Evolutionary conservation across 2,888 invertebrate genomes (phyloP).

Genomic region (Kryphioiulus occultus): DNA sequence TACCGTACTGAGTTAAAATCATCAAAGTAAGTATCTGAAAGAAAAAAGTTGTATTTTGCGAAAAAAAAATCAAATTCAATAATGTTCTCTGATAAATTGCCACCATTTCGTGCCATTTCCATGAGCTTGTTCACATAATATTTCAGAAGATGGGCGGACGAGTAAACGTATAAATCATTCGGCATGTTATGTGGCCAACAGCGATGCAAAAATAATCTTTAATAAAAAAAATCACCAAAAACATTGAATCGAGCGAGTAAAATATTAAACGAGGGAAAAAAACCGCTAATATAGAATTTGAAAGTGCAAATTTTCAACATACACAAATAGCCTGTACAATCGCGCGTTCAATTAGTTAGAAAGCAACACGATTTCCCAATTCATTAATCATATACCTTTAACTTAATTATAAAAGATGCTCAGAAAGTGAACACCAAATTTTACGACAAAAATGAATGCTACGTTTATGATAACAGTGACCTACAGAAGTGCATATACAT

Average conservation of each 20-base stretch:
- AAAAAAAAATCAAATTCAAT: not conserved
- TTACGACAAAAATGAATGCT: not conserved
- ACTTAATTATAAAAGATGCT: not conserved
- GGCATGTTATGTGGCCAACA: conserved; percentile 29
- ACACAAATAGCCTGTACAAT: conserved; percentile 25
- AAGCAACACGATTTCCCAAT: not conserved
- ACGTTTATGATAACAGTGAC: not conserved
- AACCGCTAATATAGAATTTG: not conserved
- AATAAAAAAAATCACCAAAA: not conserved
- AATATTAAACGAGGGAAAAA: not conserved
- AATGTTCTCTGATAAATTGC: not conserved
- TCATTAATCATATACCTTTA: not conserved
- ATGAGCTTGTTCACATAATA: conserved; percentile 32
- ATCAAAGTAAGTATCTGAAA: not conserved
- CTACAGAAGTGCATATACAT: not conserved
- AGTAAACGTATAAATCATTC: conserved; percentile 32
- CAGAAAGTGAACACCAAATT: not conserved
- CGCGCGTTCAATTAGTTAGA: not conserved
- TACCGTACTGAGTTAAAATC: not conserved
- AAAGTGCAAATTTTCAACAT: not conserved
- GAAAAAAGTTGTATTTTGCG: not conserved
- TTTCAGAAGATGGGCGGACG: conserved; percentile 47
- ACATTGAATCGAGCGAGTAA: not conserved
- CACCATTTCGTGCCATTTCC: conserved; percentile 45
- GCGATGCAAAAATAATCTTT: conserved; percentile 36